Evolutionary conservation across 2,888 invertebrate species (phyloP).

Genomic region (Synanthedon andrenaeformis): DNA sequence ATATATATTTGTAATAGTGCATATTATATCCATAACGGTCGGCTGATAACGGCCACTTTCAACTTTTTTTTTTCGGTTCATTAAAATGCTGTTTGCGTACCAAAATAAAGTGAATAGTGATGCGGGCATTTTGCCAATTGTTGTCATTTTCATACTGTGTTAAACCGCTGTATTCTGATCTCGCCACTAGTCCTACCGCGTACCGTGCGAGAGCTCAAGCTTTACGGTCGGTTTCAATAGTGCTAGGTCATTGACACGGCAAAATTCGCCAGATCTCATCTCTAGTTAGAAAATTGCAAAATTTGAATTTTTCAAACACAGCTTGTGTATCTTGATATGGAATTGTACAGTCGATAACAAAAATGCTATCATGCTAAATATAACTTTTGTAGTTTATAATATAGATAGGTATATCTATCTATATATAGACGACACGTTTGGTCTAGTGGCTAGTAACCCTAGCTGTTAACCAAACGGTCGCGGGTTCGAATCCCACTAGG

Average conservation of each 20-base stretch:
- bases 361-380: not conserved
- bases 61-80: conserved; percentile 13
- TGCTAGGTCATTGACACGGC: conserved; percentile 24
- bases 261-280: not conserved
- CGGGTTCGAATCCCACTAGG: too few relatives aligned
- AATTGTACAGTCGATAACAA: not conserved
- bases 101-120: conserved; percentile 41
- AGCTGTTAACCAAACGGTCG: too few relatives aligned
- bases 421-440: too few relatives aligned
- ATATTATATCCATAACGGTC: not conserved
- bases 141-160: conserved; percentile 32
- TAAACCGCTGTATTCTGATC: not conserved
- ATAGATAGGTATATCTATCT: too few relatives aligned
- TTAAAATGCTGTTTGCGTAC: conserved; percentile 54
- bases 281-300: not conserved
- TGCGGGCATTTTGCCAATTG: conserved; percentile 49
- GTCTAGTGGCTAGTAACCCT: too few relatives aligned
- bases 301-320: not conserved
- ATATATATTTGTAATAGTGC: too few relatives aligned
- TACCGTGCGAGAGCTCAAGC: conserved; percentile 11
- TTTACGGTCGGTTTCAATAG: conserved; percentile 12
- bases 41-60: not conserved
- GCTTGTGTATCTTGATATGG: not conserved
- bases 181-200: not conserved
- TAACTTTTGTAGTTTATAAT: too few relatives aligned